Base-by-base conservation (phyloP, 2,113 vertebrate genomes). In the Aegypius monachus region DNA sequence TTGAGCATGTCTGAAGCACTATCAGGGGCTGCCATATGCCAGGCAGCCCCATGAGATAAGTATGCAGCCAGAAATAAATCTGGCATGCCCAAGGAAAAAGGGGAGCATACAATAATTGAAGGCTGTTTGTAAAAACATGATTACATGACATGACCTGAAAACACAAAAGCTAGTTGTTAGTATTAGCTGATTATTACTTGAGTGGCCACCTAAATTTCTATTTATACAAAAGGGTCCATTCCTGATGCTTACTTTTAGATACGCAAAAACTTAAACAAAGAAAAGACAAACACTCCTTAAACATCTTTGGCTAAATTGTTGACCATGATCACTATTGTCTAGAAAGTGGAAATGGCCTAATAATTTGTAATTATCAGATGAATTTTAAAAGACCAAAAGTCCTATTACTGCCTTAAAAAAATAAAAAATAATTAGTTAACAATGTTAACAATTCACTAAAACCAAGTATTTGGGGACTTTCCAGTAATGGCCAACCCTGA, bases 21-120 rank as follows among this genome's bases (percentile, higher is more conserved):
- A 82, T 95, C 96, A 95, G 73, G 36, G 70, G 34, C 73, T 79
- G 73, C 91, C 96, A 94, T n/a, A 68, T 85, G 90, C 42, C 68
- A 83, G 52, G 70, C 63, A 86, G 74, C 56, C n/a, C n/a, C 14
- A 3, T 7, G 61, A 94, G 84, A 75, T 72, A 79, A 95, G 91
- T 79, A 52, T 82, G 65, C 67, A 56, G 73, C 23, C 53, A 85
- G 56, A 85, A 90, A 91, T 38, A 87, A 95, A 96, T 85, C 78
- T 50, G 53, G 43, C 56, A 59, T 11, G 6, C 22, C 65, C 61
- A 43, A 4, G 18, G 65, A 43, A 93, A 80, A 89, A 90, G 12
- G 47, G 68, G 22, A 71, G n/a, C 14, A 36, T 14, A 17, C 23
- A 67, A 42, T 63, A 89, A 93, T 11, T 45, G 73, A 85, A 90